Conservation (phyloP, 2,113 vertebrate genomes). For the Albula glossodonta region DNA sequence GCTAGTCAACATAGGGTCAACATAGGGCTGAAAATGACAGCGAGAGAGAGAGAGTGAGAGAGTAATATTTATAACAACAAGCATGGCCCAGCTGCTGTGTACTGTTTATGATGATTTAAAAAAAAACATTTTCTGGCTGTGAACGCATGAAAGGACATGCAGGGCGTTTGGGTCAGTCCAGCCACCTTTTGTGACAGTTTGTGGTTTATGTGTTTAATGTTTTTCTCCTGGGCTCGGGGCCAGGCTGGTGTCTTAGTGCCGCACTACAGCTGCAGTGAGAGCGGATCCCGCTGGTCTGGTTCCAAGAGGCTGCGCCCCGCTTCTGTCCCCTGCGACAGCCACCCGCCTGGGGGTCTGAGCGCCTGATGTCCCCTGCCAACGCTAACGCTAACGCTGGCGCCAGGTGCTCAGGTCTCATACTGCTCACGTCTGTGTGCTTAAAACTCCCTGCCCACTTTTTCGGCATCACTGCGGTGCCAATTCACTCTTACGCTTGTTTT, state of each 20-base stretch:
- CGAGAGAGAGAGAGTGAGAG: neutral
- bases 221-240: neutral
- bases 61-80: neutral
- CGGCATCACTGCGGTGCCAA: no score
- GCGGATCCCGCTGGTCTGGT: slow-evolving; percentile 30
- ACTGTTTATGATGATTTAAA: neutral
- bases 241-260: slow-evolving; percentile 1
- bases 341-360: slow-evolving; percentile 6
- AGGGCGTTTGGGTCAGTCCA: neutral
- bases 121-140: neutral
- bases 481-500: no score
- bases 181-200: slow-evolving; percentile 3
- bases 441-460: no score
- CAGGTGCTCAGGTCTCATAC: no score
- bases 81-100: neutral
- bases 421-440: no score
- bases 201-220: neutral
- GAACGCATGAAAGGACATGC: neutral
- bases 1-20: neutral
- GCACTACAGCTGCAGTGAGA: slow-evolving; percentile 33
- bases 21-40: neutral
- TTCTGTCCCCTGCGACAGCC: slow-evolving; percentile 22
- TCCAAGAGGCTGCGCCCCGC: slow-evolving; percentile 35
- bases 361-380: no score
- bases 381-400: no score